Conservation (phyloP, 2,113 vertebrate genomes). For the Speoplatyrhinus poulsoni region DNA sequence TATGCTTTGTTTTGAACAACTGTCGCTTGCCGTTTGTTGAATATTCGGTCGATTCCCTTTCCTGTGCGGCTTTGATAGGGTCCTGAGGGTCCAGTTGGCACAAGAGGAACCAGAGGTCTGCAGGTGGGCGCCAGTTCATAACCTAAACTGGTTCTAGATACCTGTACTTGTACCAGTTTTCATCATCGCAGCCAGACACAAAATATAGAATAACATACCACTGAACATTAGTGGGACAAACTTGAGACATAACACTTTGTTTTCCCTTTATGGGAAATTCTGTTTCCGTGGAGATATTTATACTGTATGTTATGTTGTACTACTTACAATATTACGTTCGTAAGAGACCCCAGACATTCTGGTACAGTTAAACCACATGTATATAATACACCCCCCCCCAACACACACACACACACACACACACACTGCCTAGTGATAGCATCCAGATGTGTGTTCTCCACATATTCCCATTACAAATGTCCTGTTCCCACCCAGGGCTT, state of each 20-base stretch:
- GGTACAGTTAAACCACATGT: neutral
- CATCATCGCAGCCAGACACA: neutral
- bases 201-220: neutral
- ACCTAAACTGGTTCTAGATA: neutral
- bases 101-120: conserved; percentile 81
- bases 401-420: neutral
- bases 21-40: neutral
- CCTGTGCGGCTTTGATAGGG: conserved; percentile 73
- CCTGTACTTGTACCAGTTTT: neutral
- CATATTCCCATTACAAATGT: conserved; percentile 4
- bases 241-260: too few species aligned
- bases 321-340: too few species aligned
- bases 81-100: conserved; percentile 81
- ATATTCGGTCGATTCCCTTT: conserved; percentile 1
- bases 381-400: neutral
- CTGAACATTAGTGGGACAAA: too few species aligned
- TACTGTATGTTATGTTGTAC: too few species aligned
- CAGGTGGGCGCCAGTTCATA: conserved; percentile 74
- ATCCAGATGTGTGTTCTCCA: conserved; percentile 1
- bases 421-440: neutral
- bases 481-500: conserved; percentile 77
- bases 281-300: neutral
- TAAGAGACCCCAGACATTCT: neutral
- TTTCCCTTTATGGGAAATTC: too few species aligned
- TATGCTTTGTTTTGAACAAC: neutral